Percentiles rank a stretch among this genome's conserved stretches.
Conservation (phyloP, 2,113 vertebrate species). For the Erpornis zantholeuca region DNA sequence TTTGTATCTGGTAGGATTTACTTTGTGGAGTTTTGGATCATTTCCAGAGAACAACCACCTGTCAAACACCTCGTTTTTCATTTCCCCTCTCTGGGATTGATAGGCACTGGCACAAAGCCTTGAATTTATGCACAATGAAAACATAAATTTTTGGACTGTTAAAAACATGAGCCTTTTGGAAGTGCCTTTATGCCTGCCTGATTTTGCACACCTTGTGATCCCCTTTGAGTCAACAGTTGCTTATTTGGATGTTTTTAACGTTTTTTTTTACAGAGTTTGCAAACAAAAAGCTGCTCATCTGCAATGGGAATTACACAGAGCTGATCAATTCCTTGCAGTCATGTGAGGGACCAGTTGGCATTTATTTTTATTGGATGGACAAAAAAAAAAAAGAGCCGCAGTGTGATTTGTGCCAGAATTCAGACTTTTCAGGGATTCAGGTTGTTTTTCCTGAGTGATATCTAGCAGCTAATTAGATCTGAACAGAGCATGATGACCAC, state of each 20-base stretch:
- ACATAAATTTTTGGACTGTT: not conserved
- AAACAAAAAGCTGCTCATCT: not conserved
- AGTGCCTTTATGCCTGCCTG: not conserved
- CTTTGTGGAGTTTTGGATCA: not conserved
- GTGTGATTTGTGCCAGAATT: not conserved
- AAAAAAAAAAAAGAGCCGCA: not conserved
- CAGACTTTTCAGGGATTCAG: not conserved
- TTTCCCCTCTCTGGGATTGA: not conserved
- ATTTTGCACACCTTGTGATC: not conserved
- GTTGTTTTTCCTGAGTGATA: not conserved
- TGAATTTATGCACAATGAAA: not conserved
- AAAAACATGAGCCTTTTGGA: not conserved
- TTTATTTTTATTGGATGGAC: not conserved
- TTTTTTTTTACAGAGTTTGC: not conserved
- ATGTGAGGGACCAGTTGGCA: not conserved
- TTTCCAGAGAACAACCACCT: not conserved
- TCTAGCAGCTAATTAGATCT: not conserved
- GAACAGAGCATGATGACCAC: slow-evolving; percentile 18
- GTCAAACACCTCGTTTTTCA: not conserved
- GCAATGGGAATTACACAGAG: not conserved
- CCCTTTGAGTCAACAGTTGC: not conserved
- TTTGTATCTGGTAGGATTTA: not conserved
- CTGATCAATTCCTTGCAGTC: not conserved
- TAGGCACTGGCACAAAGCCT: not conserved
- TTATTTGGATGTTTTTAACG: not conserved